These are phyloP conservation scores for Callithrix jacchus DNA, from an alignment of 2,113 vertebrate genomes.

Conservation along the genomic window DNA sequence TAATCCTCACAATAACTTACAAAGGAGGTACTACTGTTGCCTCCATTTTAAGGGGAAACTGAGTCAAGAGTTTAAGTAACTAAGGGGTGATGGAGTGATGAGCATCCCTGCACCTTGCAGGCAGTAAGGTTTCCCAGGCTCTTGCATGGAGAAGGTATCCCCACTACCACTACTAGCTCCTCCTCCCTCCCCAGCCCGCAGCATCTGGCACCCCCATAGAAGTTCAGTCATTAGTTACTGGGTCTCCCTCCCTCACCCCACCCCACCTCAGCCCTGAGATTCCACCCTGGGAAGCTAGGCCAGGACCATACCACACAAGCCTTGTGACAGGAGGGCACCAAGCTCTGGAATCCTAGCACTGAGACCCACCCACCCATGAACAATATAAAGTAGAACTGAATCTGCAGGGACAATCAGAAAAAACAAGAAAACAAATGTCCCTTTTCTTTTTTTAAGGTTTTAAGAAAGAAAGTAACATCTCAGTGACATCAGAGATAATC, in stretches of 20 bases:
- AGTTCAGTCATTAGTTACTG: neutral
- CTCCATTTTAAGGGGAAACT: neutral
- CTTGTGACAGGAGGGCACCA: neutral
- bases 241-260: neutral
- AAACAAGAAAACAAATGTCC: neutral
- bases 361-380: conserved; percentile 15
- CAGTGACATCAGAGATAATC: conserved; percentile 33
- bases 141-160: neutral
- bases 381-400: neutral
- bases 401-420: conserved; percentile 4
- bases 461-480: neutral
- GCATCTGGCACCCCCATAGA: neutral
- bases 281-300: neutral
- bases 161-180: neutral
- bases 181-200: neutral
- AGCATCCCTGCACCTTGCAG: neutral
- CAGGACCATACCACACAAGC: neutral
- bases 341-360: neutral
- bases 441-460: neutral
- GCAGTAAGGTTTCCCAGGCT: neutral
- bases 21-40: neutral
- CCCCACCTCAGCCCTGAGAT: neutral
- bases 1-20: neutral
- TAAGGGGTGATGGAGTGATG: neutral
- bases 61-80: neutral